Percentiles rank a stretch among this genome's conserved stretches.
phyloP scores from a whole-genome alignment of 2,888 invertebrate genomes.

The Drosophila villosipedis region DNA sequence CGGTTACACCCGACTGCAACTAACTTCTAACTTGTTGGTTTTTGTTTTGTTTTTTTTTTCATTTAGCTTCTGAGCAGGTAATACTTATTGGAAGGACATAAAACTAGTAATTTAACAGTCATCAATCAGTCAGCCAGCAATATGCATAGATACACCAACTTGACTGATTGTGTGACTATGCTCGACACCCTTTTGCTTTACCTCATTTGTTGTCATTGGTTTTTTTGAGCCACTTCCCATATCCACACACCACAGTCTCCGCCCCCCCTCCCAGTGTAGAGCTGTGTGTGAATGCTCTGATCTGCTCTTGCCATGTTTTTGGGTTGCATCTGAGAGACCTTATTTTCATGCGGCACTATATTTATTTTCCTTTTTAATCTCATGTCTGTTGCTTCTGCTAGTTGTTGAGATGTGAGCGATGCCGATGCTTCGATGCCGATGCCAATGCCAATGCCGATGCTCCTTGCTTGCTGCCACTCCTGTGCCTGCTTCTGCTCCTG shows the following conservation, averaged over 20 bases:
- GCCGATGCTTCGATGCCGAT: slow-evolving; percentile 37
- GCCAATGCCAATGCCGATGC: slow-evolving; percentile 29
- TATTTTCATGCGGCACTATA: slow-evolving; percentile 48
- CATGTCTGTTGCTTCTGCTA: slow-evolving; percentile 47
- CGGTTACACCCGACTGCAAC: not conserved
- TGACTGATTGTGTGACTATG: not conserved
- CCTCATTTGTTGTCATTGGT: not conserved
- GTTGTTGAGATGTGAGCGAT: slow-evolving; percentile 61
- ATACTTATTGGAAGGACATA: not conserved
- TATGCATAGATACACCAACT: not conserved
- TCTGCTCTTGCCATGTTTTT: slow-evolving; percentile 31
- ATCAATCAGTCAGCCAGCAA: not conserved
- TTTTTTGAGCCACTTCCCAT: not conserved
- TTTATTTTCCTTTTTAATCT: slow-evolving; percentile 67
- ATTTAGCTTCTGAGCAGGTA: not conserved
- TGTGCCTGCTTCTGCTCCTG: slow-evolving; percentile 11
- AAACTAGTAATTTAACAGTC: slow-evolving; percentile 1
- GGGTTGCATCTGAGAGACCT: slow-evolving; percentile 53
- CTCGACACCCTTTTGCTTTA: not conserved
- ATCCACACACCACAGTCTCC: not conserved
- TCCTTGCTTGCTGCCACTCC: slow-evolving; percentile 21
- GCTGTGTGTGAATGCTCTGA: not conserved
- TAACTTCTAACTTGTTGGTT: not conserved
- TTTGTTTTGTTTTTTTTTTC: not conserved
- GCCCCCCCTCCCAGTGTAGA: not conserved